Conservation (phyloP, 2,113 vertebrate genomes). For the Phrynosoma blainvillii region DNA sequence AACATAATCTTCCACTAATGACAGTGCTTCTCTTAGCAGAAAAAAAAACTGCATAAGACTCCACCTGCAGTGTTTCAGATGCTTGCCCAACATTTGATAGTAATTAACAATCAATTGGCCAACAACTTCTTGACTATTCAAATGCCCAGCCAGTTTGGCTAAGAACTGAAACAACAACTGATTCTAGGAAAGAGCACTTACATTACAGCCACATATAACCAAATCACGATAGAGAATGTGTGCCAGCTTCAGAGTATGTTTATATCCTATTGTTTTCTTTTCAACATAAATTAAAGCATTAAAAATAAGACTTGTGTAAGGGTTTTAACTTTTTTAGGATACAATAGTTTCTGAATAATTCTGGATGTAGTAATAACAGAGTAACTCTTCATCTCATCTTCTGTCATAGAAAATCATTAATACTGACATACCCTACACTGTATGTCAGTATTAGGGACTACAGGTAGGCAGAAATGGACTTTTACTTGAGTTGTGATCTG, state of each 20-base stretch:
- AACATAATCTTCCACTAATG: no score
- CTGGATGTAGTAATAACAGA: no score
- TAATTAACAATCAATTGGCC: background rate
- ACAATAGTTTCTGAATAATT: background rate
- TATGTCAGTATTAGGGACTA: no score
- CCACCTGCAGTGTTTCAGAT: background rate
- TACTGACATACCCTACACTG: no score
- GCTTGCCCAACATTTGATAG: background rate
- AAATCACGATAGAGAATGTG: no score
- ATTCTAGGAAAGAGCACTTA: background rate
- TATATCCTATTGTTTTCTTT: background rate
- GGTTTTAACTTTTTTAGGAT: background rate
- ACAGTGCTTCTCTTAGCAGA: background rate
- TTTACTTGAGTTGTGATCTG: background rate
- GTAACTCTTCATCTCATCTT: no score
- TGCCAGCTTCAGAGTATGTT: background rate
- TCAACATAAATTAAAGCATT: background rate
- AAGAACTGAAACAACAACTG: background rate
- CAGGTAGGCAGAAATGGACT: background rate
- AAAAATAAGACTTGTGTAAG: background rate
- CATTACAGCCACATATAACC: background rate
- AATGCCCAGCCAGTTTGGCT: background rate
- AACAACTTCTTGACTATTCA: background rate
- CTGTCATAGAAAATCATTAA: no score
- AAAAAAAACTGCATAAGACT: background rate